phyloP scores from a whole-genome alignment of 2,888 invertebrate genomes.

The Apamea crenata region DNA sequence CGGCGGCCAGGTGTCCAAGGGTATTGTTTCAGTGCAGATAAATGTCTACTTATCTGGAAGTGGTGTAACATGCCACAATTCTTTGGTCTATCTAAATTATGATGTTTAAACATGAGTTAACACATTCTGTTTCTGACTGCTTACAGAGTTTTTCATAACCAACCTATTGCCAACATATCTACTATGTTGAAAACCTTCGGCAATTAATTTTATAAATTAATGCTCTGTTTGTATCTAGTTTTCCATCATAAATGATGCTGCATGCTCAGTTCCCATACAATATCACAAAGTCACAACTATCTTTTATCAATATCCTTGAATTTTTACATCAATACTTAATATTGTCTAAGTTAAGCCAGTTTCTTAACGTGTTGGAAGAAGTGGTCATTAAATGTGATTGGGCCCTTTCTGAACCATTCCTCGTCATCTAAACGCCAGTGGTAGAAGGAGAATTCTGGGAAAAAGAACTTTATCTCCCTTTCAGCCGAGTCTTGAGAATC shows the following conservation, averaged over 20 bases:
- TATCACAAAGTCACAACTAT: conserved; percentile 11
- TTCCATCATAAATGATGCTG: neutral
- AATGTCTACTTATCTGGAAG: neutral
- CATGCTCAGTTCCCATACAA: conserved; percentile 7
- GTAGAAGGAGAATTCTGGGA: conserved; percentile 94
- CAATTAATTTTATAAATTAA: conserved; percentile 28
- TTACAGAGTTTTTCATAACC: neutral
- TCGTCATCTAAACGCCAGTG: conserved; percentile 92
- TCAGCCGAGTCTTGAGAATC: conserved; percentile 94
- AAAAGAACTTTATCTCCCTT: conserved; percentile 95
- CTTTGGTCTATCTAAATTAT: conserved; percentile 12
- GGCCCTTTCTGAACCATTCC: conserved; percentile 84
- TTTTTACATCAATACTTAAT: neutral
- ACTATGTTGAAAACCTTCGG: conserved; percentile 3
- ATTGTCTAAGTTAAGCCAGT: conserved; percentile 67
- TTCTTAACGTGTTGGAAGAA: conserved; percentile 90
- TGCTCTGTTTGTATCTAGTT: neutral
- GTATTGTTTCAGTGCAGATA: neutral
- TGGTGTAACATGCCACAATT: neutral
- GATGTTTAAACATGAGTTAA: neutral
- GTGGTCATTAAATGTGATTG: conserved; percentile 88
- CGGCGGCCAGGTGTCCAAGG: neutral
- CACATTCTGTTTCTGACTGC: neutral
- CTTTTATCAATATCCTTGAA: neutral
- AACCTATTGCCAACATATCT: conserved; percentile 3